Evolutionary conservation across 2,888 invertebrate genomes (phyloP).

Genomic region (Drosophila limbata): DNA sequence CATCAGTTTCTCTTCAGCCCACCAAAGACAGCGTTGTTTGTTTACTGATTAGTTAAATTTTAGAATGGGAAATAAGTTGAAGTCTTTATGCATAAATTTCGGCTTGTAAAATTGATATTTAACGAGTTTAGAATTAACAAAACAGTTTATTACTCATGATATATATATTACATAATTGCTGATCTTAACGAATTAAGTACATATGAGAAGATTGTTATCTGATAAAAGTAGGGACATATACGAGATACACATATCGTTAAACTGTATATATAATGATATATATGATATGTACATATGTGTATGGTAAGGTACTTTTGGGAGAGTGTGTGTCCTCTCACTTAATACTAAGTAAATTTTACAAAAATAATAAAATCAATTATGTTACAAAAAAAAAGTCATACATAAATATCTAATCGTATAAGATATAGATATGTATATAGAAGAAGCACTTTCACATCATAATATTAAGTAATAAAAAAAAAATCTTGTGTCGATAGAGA

Average conservation of each 20-base stretch:
- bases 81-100: too few relatives aligned
- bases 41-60: too few relatives aligned
- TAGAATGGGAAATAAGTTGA: too few relatives aligned
- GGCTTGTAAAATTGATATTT: neutral
- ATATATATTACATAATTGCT: constrained; percentile 34
- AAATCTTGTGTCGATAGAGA: constrained; percentile 18
- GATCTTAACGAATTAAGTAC: constrained; percentile 54
- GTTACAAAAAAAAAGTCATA: constrained; percentile 35
- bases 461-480: constrained; percentile 19
- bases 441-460: constrained; percentile 10
- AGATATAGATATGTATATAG: constrained; percentile 1
- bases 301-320: constrained; percentile 22
- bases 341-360: constrained; percentile 46
- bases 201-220: constrained; percentile 26
- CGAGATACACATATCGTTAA: constrained; percentile 6
- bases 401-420: constrained; percentile 7
- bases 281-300: neutral
- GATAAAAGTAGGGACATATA: neutral
- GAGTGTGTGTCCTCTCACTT: constrained; percentile 32
- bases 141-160: constrained; percentile 62
- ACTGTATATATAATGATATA: too few relatives aligned
- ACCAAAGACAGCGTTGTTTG: too few relatives aligned
- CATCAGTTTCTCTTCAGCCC: too few relatives aligned
- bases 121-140: constrained; percentile 53
- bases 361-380: constrained; percentile 45